Evolutionary conservation across 2,888 invertebrate species (phyloP).

Genomic region (Cotesia congregata): DNA sequence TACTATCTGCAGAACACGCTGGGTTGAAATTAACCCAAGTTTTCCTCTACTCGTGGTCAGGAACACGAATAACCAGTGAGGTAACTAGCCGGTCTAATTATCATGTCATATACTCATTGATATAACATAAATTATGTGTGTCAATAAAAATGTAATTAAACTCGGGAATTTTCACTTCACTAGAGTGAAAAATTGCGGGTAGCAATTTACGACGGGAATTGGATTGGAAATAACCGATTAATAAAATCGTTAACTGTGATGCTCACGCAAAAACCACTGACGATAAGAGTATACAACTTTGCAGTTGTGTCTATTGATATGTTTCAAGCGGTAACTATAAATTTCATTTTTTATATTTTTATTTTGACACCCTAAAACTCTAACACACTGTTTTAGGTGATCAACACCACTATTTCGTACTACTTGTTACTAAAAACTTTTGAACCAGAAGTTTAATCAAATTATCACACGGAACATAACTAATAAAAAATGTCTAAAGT

Average conservation of each 20-base stretch:
- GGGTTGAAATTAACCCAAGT: conserved; percentile 39
- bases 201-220: conserved; percentile 29
- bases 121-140: not conserved
- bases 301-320: conserved; percentile 34
- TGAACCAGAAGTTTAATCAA: conserved; percentile 5
- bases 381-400: conserved; percentile 33
- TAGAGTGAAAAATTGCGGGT: conserved; percentile 19
- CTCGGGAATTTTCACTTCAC: not conserved
- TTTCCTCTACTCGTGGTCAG: conserved; percentile 44
- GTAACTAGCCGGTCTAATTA: conserved; percentile 21
- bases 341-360: too few relatives aligned
- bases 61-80: conserved; percentile 39
- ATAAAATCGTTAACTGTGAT: conserved; percentile 28
- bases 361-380: too few relatives aligned
- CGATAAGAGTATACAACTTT: conserved; percentile 32
- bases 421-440: conserved; percentile 33
- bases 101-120: too few relatives aligned
- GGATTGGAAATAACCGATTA: conserved; percentile 34
- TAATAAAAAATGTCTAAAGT: not conserved
- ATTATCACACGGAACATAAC: not conserved
- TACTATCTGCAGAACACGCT: not conserved
- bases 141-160: not conserved
- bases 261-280: conserved; percentile 30
- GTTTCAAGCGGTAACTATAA: conserved; percentile 47
- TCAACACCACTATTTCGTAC: conserved; percentile 44